phyloP scores from a whole-genome alignment of 2,888 invertebrate genomes.

The Rugalucina vietnamica region DNA sequence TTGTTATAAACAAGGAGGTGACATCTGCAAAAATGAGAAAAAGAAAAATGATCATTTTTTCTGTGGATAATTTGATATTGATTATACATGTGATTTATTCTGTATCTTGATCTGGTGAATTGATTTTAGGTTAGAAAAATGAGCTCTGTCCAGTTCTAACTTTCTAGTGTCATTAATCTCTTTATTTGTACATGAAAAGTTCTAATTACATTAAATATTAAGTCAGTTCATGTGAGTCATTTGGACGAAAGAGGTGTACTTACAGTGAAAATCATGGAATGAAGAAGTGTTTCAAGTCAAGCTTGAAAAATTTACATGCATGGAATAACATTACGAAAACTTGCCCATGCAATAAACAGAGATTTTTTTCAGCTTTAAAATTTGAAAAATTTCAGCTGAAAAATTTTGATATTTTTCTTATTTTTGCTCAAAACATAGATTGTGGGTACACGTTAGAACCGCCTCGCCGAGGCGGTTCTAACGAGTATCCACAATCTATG shows the following conservation, averaged over 20 bases:
- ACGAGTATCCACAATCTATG: no score
- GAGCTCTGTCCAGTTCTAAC: background rate
- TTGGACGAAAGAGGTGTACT: background rate
- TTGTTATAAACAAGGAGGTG: background rate
- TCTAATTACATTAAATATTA: background rate
- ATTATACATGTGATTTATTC: background rate
- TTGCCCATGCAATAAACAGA: no score
- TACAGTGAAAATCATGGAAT: no score
- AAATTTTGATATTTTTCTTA: no score
- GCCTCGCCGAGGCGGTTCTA: no score
- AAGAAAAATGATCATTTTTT: background rate
- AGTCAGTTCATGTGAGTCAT: background rate
- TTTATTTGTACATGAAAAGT: background rate
- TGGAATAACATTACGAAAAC: no score
- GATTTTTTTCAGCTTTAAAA: no score
- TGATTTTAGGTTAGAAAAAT: background rate
- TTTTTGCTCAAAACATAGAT: no score
- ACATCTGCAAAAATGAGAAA: background rate
- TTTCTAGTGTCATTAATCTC: background rate
- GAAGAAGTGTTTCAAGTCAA: no score
- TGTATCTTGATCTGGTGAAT: background rate
- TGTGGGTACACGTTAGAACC: no score
- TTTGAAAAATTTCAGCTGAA: no score
- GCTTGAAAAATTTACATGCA: no score
- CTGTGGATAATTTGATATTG: background rate